These are phyloP conservation scores for Zaprionus vittiger DNA, from an alignment of 1,140 invertebrate species.

Conservation along the genomic window DNA sequence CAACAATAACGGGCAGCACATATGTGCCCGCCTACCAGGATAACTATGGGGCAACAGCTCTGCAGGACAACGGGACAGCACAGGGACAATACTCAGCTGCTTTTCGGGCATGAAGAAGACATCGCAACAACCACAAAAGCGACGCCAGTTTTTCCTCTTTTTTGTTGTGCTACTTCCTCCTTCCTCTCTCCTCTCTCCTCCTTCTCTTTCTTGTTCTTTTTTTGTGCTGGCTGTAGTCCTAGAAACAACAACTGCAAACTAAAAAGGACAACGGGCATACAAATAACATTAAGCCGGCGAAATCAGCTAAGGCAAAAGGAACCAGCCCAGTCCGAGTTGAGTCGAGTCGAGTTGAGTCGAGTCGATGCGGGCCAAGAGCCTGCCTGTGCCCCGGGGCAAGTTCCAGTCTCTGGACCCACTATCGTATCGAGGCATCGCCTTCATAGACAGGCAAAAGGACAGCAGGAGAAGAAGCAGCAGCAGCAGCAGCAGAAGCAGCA, in stretches of 20 bases:
- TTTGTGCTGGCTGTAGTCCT: constrained; percentile 49
- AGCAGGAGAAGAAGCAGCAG: constrained; percentile 56
- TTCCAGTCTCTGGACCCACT: constrained; percentile 21
- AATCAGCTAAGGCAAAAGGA: constrained; percentile 69
- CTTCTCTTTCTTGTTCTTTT: constrained; percentile 6
- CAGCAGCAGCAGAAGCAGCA: not conserved
- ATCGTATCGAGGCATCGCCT: constrained; percentile 34
- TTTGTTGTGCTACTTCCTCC: not conserved
- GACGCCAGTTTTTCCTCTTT: constrained; percentile 37
- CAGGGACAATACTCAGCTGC: constrained; percentile 66
- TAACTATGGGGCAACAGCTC: constrained; percentile 42
- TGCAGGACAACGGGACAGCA: constrained; percentile 27
- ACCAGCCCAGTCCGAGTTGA: constrained; percentile 16
- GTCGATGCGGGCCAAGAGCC: constrained; percentile 58
- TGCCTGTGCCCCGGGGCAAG: constrained; percentile 28
- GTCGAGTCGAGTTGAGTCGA: constrained; percentile 33
- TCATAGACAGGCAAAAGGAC: constrained; percentile 54
- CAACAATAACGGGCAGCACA: constrained; percentile 36
- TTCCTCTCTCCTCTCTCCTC: not conserved
- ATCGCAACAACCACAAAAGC: constrained; percentile 71
- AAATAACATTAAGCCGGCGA: constrained; percentile 80
- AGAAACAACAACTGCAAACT: constrained; percentile 77
- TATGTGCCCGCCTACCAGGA: constrained; percentile 54
- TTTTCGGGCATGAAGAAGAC: constrained; percentile 73
- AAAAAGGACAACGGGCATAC: constrained; percentile 82